Percentiles rank a stretch among this genome's conserved stretches.
phyloP scores from a whole-genome alignment of 2,888 invertebrate genomes.

The Hydrotaea diabolus region DNA sequence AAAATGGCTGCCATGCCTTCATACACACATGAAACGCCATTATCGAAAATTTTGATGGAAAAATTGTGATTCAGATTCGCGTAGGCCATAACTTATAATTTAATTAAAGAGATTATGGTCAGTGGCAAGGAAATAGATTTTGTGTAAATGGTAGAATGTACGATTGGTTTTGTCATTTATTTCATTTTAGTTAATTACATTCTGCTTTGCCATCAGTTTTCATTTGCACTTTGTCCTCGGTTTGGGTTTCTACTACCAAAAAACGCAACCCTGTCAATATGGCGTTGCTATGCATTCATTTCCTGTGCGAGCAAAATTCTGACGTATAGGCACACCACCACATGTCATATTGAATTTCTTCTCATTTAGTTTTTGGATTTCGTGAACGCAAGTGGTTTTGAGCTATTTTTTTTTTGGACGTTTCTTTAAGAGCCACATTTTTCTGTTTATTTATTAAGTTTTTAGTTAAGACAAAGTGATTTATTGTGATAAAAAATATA shows the following conservation, averaged over 20 bases:
- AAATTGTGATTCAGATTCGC: no score
- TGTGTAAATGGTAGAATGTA: no score
- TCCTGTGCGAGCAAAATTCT: conserved; percentile 47
- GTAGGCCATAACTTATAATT: no score
- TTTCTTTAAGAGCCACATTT: not conserved
- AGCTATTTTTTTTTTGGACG: conserved; percentile 54
- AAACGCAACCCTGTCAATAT: conserved; percentile 62
- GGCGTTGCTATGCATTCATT: conserved; percentile 61
- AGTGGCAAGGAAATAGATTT: no score
- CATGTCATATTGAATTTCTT: conserved; percentile 59
- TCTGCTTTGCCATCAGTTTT: not conserved
- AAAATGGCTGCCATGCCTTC: conserved; percentile 52
- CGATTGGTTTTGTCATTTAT: no score
- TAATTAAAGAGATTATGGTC: no score
- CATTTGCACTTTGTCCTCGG: not conserved
- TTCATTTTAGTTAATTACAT: no score
- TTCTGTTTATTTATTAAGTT: conserved; percentile 47
- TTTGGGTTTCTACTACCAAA: conserved; percentile 16
- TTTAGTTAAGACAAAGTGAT: conserved; percentile 68
- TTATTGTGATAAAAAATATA: conserved; percentile 73
- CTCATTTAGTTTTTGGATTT: conserved; percentile 75
- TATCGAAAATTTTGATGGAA: not conserved
- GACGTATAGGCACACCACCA: conserved; percentile 32
- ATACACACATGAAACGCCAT: conserved; percentile 24
- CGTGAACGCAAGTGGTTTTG: conserved; percentile 74